Evolutionary conservation across 2,113 vertebrate genomes (phyloP).

Genomic region (Sinocyclocheilus rhinocerous): DNA sequence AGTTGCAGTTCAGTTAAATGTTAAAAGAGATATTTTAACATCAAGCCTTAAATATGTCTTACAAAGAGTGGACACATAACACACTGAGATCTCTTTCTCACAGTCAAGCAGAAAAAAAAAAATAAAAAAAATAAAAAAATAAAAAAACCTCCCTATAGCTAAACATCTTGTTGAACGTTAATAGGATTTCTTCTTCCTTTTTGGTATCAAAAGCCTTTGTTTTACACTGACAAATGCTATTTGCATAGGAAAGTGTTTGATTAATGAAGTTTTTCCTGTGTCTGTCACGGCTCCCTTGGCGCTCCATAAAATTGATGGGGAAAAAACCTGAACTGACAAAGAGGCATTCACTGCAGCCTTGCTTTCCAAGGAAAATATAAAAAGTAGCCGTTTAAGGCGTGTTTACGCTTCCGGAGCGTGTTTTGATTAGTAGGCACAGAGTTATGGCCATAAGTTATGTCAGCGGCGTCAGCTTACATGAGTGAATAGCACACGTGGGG

Average conservation of each 20-base stretch:
- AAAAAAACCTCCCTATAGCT: slow-evolving; percentile 44
- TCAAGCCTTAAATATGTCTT: slow-evolving; percentile 49
- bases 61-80: slow-evolving; percentile 30
- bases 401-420: slow-evolving; percentile 38
- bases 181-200: slow-evolving; percentile 45
- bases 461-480: slow-evolving; percentile 19
- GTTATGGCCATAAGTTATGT: slow-evolving; percentile 56
- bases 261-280: slow-evolving; percentile 63
- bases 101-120: not conserved
- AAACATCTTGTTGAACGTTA: slow-evolving; percentile 57
- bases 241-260: slow-evolving; percentile 65
- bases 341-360: slow-evolving; percentile 60
- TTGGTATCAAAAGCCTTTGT: slow-evolving; percentile 55
- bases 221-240: slow-evolving; percentile 63
- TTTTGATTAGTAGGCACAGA: slow-evolving; percentile 56
- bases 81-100: not conserved
- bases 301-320: slow-evolving; percentile 50
- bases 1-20: too few species aligned
- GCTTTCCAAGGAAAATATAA: slow-evolving; percentile 55
- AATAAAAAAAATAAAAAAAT: slow-evolving; percentile 17
- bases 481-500: slow-evolving; percentile 41
- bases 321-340: slow-evolving; percentile 58
- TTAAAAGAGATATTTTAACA: too few species aligned
- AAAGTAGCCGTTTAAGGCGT: slow-evolving; percentile 46
- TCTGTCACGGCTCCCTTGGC: slow-evolving; percentile 52